A percentile compares a stretch with the other conserved stretches of the same genome.
phyloP scores from a whole-genome alignment of 2,797 vertebrate genomes.

The Onychomys leucogaster region DNA sequence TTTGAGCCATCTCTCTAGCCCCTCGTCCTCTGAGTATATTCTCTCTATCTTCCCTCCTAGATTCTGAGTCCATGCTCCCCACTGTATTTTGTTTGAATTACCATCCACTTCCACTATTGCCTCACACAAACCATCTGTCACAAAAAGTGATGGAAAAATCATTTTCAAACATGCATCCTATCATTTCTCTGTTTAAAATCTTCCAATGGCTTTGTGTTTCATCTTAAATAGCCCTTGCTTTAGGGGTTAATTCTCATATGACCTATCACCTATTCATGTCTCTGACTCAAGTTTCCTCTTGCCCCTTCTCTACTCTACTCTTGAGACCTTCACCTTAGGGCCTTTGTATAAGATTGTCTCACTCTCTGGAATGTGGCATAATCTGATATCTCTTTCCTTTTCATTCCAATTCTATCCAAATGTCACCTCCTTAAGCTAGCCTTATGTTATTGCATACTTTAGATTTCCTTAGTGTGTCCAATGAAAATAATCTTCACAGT shows the following conservation, averaged over 20 bases:
- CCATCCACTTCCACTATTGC: neutral
- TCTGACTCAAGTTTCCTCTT: neutral
- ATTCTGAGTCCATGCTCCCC: neutral
- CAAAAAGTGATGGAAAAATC: neutral
- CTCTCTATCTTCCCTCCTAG: neutral
- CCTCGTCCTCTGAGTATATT: neutral
- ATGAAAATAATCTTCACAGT: neutral
- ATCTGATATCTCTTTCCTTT: neutral
- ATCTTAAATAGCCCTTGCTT: neutral
- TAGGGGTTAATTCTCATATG: neutral
- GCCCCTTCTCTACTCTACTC: neutral
- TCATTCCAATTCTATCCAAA: neutral
- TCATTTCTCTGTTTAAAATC: constrained; percentile 22
- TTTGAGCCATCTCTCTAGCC: neutral
- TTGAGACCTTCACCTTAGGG: neutral
- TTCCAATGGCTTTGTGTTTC: neutral
- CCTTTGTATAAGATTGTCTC: neutral
- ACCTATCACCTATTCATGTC: neutral
- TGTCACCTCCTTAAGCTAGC: neutral
- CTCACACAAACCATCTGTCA: neutral
- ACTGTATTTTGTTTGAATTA: neutral
- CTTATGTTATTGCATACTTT: neutral
- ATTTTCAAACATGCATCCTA: neutral
- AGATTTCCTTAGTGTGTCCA: constrained; percentile 19
- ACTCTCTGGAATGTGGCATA: neutral